Percentiles rank a stretch among this genome's conserved stretches.
These are phyloP conservation scores for Meta bourneti DNA, from an alignment of 2,888 invertebrate species.

Conservation along the genomic window DNA sequence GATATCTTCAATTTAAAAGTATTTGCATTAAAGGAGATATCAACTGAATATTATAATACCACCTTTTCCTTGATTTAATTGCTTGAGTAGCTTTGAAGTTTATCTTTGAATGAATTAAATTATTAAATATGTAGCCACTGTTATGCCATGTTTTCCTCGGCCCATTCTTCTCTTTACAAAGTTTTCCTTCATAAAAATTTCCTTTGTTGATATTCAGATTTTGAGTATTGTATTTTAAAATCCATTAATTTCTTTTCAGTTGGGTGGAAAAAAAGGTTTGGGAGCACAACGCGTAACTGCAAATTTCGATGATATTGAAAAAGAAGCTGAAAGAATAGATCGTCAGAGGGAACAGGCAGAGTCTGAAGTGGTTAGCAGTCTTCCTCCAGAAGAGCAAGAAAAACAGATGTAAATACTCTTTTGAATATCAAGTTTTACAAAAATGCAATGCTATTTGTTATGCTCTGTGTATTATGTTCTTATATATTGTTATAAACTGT, in stretches of 20 bases:
- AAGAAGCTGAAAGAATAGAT: slow-evolving; percentile 91
- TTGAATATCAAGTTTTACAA: not conserved
- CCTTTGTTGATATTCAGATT: not conserved
- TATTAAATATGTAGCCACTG: not conserved
- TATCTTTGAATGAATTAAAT: not conserved
- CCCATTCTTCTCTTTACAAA: not conserved
- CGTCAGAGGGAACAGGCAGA: slow-evolving; percentile 85
- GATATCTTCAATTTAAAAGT: too few species aligned
- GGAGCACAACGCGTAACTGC: slow-evolving; percentile 97
- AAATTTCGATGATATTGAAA: slow-evolving; percentile 96
- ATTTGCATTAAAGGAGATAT: too few species aligned
- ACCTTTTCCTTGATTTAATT: too few species aligned
- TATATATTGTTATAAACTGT: too few species aligned
- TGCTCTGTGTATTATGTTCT: too few species aligned
- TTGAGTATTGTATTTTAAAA: not conserved
- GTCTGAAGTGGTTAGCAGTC: slow-evolving; percentile 78
- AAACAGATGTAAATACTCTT: slow-evolving; percentile 80
- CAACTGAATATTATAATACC: too few species aligned
- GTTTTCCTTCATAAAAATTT: too few species aligned
- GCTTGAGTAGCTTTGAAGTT: too few species aligned
- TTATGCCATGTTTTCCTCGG: not conserved
- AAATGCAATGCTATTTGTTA: not conserved
- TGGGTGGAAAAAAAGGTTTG: slow-evolving; percentile 90
- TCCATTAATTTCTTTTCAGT: not conserved
- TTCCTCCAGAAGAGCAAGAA: slow-evolving; percentile 85